Conservation (phyloP, 2,113 vertebrate genomes). For the Catharus minimus region DNA sequence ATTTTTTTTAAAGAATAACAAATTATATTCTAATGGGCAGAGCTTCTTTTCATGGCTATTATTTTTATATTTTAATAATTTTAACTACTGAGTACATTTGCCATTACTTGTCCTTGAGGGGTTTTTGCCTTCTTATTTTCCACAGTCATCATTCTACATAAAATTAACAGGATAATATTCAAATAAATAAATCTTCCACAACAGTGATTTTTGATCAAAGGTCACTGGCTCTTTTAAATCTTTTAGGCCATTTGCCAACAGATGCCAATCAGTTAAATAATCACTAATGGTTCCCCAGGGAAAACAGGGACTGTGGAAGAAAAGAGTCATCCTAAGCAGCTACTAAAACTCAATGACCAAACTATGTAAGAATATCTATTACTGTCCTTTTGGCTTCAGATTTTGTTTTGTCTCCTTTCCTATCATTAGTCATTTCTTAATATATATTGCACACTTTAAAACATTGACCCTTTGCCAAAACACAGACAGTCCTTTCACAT, state of each 20-base stretch:
- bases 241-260: not conserved
- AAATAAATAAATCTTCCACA: constrained; percentile 29
- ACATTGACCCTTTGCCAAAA: constrained; percentile 3
- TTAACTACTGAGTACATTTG: constrained; percentile 18
- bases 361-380: constrained; percentile 26
- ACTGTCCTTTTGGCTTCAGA: not conserved
- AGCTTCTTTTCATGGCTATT: not conserved
- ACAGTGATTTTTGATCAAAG: constrained; percentile 8
- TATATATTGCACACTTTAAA: not conserved
- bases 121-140: not conserved
- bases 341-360: not conserved
- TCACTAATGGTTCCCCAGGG: not conserved
- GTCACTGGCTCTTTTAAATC: not conserved
- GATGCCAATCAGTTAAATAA: not conserved
- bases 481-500: constrained; percentile 14
- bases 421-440: constrained; percentile 29
- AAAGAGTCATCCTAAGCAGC: not conserved
- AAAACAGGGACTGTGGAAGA: not conserved
- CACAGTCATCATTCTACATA: not conserved
- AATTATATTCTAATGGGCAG: not conserved
- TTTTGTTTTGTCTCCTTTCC: constrained; percentile 20
- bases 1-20: not conserved
- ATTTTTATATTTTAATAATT: not conserved
- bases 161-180: not conserved
- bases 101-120: not conserved